Base-by-base conservation (phyloP, 2,888 invertebrate genomes). In the Vanessa cardui region DNA sequence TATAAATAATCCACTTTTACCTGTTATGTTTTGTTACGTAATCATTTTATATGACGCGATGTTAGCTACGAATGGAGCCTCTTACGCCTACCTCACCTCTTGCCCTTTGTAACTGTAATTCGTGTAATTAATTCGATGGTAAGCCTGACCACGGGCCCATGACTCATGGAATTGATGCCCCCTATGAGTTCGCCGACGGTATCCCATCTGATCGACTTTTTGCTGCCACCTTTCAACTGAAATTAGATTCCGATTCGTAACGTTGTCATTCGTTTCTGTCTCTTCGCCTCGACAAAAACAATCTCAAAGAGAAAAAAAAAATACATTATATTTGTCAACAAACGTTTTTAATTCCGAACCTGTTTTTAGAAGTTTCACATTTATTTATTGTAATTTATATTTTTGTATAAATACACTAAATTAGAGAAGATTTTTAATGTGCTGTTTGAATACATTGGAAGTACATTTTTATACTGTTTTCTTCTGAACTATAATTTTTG, bases 171-270 rank as follows among this genome's bases (percentile, higher is more conserved):
- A 89, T 88, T 85, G 78, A 60, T 62, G 65, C 54, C 74, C 68
- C 78, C 82, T 86, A 81, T 85, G 83, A 82, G 81, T 73, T 79
- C 81, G 85, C 90, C 88, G 89, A 86, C 89, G 84, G 83, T 84
- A 85, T 86, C 83, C 83, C 79, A 84, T 79, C 79, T 79, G 83
- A 88, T 86, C 84, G 82, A 85, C 78, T 90, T 92, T 92, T 90
- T 91, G 83, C 83, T 80, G 79, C 80, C 76, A 80, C 84, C 82
- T 85, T 86, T 85, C 83, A 82, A 83, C 81, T 82, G 80, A 80
- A 86, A 91, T 91, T 92, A 84, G 90, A 91, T 88, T 88, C 87
- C 85, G 87, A 86, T 82, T 84, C 81, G 82, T 80, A 83, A 80
- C 76, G 78, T 83, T 83, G 79, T 81, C 80, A 76, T 77, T 69